Evolutionary conservation across 2,888 invertebrate species (phyloP).

Genomic region (Labia minor): DNA sequence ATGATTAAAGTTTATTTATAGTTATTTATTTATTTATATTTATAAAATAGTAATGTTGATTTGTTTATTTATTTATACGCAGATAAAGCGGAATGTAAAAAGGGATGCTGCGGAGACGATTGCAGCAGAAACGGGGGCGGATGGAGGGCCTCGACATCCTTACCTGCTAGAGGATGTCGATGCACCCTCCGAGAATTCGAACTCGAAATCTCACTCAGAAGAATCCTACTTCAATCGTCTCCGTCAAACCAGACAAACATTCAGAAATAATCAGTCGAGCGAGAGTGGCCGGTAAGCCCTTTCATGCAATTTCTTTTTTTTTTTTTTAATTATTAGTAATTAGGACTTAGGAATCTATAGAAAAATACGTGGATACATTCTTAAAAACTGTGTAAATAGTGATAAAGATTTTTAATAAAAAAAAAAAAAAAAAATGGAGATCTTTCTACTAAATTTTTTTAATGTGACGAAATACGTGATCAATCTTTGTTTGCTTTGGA

Average conservation of each 20-base stretch:
- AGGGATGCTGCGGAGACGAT: constrained; percentile 21
- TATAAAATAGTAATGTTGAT: no score
- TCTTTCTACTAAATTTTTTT: not conserved
- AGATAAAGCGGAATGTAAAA: constrained; percentile 21
- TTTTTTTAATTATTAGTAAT: no score
- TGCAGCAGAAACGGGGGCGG: constrained; percentile 32
- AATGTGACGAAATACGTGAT: not conserved
- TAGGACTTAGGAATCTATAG: no score
- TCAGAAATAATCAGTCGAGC: constrained; percentile 33
- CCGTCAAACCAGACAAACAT: constrained; percentile 44
- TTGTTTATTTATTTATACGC: no score
- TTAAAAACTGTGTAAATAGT: no score
- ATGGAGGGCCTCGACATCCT: constrained; percentile 27
- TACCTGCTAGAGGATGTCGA: constrained; percentile 17
- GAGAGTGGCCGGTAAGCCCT: constrained; percentile 44
- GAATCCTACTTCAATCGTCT: constrained; percentile 45
- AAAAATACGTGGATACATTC: no score
- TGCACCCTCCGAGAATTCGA: constrained; percentile 25
- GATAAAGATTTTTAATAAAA: not conserved
- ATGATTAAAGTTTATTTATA: no score
- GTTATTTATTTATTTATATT: no score
- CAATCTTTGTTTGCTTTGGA: not conserved
- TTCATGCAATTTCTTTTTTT: no score
- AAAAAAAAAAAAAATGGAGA: not conserved
- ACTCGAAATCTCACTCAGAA: no score